phyloP scores from a whole-genome alignment of 2,113 vertebrate genomes.

The Sorex araneus region DNA sequence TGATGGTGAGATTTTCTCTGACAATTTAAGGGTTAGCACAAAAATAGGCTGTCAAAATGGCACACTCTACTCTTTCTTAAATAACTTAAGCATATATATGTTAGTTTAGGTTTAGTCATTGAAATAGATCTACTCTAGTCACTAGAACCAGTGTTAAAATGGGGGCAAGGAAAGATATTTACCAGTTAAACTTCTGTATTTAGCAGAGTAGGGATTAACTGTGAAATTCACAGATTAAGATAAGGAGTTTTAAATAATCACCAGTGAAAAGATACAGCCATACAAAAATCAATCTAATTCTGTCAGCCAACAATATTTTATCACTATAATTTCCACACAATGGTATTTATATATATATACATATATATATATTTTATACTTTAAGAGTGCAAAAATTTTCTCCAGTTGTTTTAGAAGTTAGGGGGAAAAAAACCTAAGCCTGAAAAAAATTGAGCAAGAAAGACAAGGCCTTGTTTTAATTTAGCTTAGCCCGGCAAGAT shows the following conservation, averaged over 20 bases:
- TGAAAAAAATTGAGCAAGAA: neutral
- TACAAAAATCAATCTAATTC: conserved; percentile 21
- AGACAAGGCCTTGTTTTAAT: neutral
- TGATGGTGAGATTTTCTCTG: neutral
- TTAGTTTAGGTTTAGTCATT: neutral
- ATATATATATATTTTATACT: neutral
- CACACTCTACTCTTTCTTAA: conserved; percentile 34
- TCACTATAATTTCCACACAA: neutral
- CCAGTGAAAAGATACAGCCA: neutral
- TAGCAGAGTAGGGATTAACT: neutral
- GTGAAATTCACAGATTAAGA: neutral
- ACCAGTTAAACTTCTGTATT: neutral
- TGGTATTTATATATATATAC: no score
- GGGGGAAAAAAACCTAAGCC: neutral
- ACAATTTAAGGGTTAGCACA: conserved; percentile 24
- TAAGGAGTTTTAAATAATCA: neutral
- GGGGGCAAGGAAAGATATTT: neutral
- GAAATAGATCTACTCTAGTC: conserved; percentile 40
- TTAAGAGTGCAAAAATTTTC: neutral
- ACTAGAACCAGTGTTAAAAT: neutral
- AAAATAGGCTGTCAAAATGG: conserved; percentile 10
- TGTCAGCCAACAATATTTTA: neutral
- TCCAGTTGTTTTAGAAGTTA: conserved; percentile 27
- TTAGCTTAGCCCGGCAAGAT: no score
- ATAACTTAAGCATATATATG: neutral